Base-by-base conservation (phyloP, 2,797 vertebrate genomes). In the Siniperca undulata region DNA sequence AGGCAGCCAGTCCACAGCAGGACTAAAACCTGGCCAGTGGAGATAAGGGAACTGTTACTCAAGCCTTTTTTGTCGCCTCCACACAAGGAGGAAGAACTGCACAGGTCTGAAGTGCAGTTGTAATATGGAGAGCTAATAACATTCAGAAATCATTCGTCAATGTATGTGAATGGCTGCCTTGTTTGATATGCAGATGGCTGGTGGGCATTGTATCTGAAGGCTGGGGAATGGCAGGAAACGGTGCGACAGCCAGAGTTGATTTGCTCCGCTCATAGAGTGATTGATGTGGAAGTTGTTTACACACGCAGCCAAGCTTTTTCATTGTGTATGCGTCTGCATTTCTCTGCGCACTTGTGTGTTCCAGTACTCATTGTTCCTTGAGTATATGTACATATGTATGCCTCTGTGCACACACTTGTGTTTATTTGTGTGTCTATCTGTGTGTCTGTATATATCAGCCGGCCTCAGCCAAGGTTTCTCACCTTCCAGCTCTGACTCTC, bases 241-340 rank as follows among this genome's bases (percentile, higher is more conserved):
- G 11, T 61, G 71, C 53, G 38, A 81, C 87, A 83, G 81, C 83
- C 77, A 80, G 78, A 79, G 74, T 56, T 81, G 88, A 92, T 94
- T 92, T 88, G 83, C 85, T 86, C 55, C 22, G 38, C 81, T 90
- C 76, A 38, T 69, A 13, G 55, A 79, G 69, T 89, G 92, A 95
- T 91, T 92, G 88, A 93, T 92, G 90, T 56, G 5, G 75, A 83
- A 77, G 88, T 90, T 92, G 86, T 92, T 91, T 90, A 90, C 84
- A 86, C 83, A 67, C 17, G 8, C 27, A 61, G 60, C 42, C 70
- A 42, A 55, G 68, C 20, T 66, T 80, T 79, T 56, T 62, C 27
- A 52, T 27, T 42, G 22, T 71, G 64, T 38, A 12, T 76, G 71
- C 50, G 22, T 82, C 34, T 60, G 79, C 61, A 59, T 79, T 74